Base-by-base conservation (phyloP, 2,113 vertebrate species). In the Saguinus imperator region DNA sequence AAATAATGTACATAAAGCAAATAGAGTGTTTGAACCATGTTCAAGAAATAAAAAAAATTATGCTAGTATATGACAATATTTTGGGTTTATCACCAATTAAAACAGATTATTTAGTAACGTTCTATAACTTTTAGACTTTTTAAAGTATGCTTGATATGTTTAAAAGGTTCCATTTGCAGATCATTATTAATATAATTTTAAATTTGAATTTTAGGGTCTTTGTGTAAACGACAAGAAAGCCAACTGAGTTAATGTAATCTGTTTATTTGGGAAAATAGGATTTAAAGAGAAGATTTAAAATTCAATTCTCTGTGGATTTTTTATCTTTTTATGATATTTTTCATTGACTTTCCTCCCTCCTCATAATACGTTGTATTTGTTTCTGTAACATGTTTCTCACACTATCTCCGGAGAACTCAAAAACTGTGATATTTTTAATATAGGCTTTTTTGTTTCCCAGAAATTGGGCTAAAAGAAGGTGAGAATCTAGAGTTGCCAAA, bases 381-480 rank as follows among this genome's bases (percentile, higher is more conserved):
- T 91, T 91, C 52, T 93, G 23, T 86, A 89, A 83, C 57, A 55
- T 57, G 21, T 89, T 76, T 95, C 32, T 91, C 23, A 79, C 48
- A 89, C n/a, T 80, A 27, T 89, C 18, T 16, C 66, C 12, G 72
- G 48, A 92, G 25, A 96, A 81, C 45, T 87, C 13, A 72, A 77
- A 96, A 96, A 79, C 68, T 92, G 76, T 83, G 50, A 84, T 93
- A n/a, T 89, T 95, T 94, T 95, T 93, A 84, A 96, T 94, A 80
- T 5, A 87, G 27, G 52, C 27, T 48, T 64, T 95, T 87, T 58
- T 92, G 55, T 32, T 93, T 21, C 14, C 35, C 75, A 93, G 50
- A 96, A 94, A 90, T 37, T 97, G 87, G 72, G 32, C 29, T 97
- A 89, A 89, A 83, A 81, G 50, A 91, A 97, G 37, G 43, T 90